Evolutionary conservation across 2,113 vertebrate genomes (phyloP).

Genomic region (Rhinolophus ferrumequinum): DNA sequence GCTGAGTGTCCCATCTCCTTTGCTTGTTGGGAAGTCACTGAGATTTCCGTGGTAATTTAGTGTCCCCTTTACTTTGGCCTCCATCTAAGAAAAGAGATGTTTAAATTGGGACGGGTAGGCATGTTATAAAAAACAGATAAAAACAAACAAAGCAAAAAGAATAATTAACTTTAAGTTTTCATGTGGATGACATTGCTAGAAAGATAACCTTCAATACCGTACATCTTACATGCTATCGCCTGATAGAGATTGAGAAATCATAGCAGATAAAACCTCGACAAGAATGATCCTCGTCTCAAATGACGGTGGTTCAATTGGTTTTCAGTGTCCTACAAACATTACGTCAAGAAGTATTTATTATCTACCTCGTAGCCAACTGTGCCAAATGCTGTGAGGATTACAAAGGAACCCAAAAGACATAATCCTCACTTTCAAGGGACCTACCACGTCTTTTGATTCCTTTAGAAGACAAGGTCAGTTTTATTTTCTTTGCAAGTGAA

Average conservation of each 20-base stretch:
- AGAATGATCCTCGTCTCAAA: not conserved
- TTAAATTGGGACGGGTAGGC: conserved; percentile 51
- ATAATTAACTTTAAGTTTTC: conserved; percentile 15
- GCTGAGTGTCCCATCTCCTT: conserved; percentile 84
- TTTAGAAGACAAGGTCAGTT: conserved; percentile 5
- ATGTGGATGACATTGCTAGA: not conserved
- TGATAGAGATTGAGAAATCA: not conserved
- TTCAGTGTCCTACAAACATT: not conserved
- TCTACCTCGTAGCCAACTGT: not conserved
- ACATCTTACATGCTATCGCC: not conserved
- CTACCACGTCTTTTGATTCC: not conserved
- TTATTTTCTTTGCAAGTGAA: conserved; percentile 26
- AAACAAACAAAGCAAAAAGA: conserved; percentile 37
- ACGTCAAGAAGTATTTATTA: not conserved
- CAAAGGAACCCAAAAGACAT: not conserved
- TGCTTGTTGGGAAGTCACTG: conserved; percentile 91
- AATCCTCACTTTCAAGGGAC: not conserved
- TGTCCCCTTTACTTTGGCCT: conserved; percentile 98
- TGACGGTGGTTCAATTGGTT: not conserved
- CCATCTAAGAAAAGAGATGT: conserved; percentile 89
- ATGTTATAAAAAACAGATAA: conserved; percentile 55
- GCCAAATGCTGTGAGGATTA: not conserved
- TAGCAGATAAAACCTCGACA: not conserved
- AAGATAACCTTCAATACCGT: not conserved
- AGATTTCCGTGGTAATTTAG: conserved; percentile 95